Evolutionary conservation across 2,888 invertebrate species (phyloP).

Genomic region (Cotesia congregata): DNA sequence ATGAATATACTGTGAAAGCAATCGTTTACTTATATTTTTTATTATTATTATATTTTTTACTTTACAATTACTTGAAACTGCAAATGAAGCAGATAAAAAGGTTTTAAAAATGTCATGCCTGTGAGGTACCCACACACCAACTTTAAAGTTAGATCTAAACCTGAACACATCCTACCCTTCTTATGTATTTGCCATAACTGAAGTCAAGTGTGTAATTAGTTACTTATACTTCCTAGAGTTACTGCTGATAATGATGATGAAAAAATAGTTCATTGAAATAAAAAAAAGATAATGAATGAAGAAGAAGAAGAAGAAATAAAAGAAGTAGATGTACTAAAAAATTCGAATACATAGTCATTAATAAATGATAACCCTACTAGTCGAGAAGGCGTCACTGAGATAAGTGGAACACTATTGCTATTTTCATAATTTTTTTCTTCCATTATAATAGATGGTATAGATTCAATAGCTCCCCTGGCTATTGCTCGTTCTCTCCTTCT

Average conservation of each 20-base stretch:
- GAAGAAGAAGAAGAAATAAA: neutral
- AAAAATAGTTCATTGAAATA: neutral
- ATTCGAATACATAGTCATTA: conserved; percentile 2
- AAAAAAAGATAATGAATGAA: neutral
- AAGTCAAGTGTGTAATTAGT: neutral
- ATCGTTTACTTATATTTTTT: conserved; percentile 20
- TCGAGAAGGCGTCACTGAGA: neutral
- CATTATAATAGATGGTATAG: conserved; percentile 15
- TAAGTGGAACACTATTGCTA: conserved; percentile 10
- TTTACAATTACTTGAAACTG: conserved; percentile 32
- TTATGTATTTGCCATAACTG: neutral
- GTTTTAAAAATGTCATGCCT: neutral
- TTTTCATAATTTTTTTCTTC: neutral
- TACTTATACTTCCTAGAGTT: neutral
- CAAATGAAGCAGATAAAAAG: conserved; percentile 11
- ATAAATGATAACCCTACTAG: neutral
- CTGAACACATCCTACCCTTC: neutral
- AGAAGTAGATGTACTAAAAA: neutral
- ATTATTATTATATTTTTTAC: conserved; percentile 9
- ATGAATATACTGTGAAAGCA: conserved; percentile 33
- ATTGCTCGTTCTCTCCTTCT: conserved; percentile 30
- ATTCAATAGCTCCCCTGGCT: conserved; percentile 17
- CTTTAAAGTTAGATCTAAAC: neutral
- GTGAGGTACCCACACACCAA: neutral
- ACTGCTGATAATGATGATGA: neutral